A percentile compares a stretch with the other conserved stretches of the same genome.
These are phyloP conservation scores for Brachionus plicatilis DNA, from an alignment of 1,140 invertebrate genomes.

Conservation along the genomic window DNA sequence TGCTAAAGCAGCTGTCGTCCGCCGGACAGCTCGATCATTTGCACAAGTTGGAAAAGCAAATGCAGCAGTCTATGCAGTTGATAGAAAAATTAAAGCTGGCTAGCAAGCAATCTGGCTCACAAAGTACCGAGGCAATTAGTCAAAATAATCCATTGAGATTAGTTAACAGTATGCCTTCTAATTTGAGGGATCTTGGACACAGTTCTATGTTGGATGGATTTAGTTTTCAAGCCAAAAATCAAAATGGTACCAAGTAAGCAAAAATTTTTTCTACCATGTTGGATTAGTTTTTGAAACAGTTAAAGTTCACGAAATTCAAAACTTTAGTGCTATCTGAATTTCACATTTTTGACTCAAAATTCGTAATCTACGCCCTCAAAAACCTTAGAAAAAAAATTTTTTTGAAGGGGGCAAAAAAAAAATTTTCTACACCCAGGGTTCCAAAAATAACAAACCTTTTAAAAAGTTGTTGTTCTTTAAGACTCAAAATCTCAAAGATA, in stretches of 20 bases:
- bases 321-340: too few species aligned
- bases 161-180: slow-evolving; percentile 10
- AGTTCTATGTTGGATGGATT: not conserved
- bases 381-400: too few species aligned
- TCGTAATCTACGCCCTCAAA: too few species aligned
- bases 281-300: not conserved
- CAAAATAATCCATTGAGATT: not conserved
- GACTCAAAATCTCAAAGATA: too few species aligned
- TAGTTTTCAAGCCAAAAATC: not conserved
- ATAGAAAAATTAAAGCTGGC: slow-evolving; percentile 19
- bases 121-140: not conserved
- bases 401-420: too few species aligned
- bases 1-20: not conserved
- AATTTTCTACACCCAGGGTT: too few species aligned
- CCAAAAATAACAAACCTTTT: too few species aligned
- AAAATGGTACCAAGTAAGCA: not conserved
- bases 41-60: slow-evolving; percentile 19
- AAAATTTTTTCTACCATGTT: not conserved
- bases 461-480: too few species aligned
- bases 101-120: not conserved
- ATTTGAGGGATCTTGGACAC: slow-evolving; percentile 3
- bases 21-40: slow-evolving; percentile 16
- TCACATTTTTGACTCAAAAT: too few species aligned
- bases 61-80: slow-evolving; percentile 10
- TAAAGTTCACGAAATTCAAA: too few species aligned